phyloP scores from a whole-genome alignment of 2,888 invertebrate species.

The Tanypteryx hageni region DNA sequence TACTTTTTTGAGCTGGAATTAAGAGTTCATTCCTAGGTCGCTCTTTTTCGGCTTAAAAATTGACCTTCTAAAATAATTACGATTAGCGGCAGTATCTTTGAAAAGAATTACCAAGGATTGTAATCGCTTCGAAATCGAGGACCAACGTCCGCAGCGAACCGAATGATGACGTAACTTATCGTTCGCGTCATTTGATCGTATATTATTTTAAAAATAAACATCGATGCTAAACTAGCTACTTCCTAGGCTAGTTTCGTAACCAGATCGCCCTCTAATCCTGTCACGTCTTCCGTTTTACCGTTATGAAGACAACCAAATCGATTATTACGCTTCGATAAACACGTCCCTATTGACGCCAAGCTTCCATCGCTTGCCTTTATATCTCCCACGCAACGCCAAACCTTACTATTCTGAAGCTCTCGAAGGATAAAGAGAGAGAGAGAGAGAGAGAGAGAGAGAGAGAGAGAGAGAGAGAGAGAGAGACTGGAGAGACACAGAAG shows the following conservation, averaged over 20 bases:
- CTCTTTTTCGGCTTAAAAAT: too few relatives aligned
- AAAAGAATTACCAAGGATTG: too few relatives aligned
- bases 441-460: too few relatives aligned
- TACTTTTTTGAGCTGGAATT: too few relatives aligned
- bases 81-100: too few relatives aligned
- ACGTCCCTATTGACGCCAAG: neutral
- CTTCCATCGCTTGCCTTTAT: neutral
- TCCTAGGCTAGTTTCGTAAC: neutral
- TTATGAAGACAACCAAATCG: neutral
- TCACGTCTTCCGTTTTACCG: neutral
- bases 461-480: too few relatives aligned
- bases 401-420: too few relatives aligned
- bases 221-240: neutral
- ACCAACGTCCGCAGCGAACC: neutral
- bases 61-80: too few relatives aligned
- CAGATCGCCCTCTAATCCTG: neutral
- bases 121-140: too few relatives aligned
- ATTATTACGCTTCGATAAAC: neutral
- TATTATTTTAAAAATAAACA: neutral
- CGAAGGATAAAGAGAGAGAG: too few relatives aligned
- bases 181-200: neutral
- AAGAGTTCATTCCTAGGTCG: too few relatives aligned
- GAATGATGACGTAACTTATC: neutral
- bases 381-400: neutral
- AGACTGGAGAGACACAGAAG: too few relatives aligned